Evolutionary conservation across 2,113 vertebrate species (phyloP).

Genomic region (Megaceryle maxima): DNA sequence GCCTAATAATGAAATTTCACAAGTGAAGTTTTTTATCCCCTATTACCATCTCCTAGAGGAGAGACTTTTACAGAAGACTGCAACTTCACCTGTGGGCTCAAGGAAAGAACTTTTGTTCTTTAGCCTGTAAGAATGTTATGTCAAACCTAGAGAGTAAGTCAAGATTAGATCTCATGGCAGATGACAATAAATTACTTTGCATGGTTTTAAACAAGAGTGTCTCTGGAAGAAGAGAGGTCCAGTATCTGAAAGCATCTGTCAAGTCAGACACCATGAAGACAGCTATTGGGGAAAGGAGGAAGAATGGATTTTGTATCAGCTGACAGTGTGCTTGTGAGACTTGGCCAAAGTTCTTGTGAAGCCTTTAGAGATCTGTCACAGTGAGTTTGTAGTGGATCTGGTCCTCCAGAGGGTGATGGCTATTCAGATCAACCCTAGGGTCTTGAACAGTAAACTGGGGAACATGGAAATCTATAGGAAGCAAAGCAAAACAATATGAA

Average conservation of each 20-base stretch:
- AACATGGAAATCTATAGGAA: neutral
- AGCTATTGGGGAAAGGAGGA: neutral
- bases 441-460: neutral
- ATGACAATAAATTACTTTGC: conserved; percentile 19
- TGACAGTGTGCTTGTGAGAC: neutral
- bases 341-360: neutral
- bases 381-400: neutral
- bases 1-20: neutral
- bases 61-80: neutral
- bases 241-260: neutral
- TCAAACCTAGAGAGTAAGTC: neutral
- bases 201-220: neutral
- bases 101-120: neutral
- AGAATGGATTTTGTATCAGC: neutral
- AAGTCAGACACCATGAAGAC: neutral
- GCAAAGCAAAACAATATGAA: neutral
- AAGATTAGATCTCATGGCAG: neutral
- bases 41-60: neutral
- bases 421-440: neutral
- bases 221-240: neutral
- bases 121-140: neutral
- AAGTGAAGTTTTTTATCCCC: neutral
- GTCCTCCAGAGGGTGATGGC: neutral
- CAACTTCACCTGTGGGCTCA: neutral
- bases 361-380: neutral